Evolutionary conservation across 2,888 invertebrate genomes (phyloP), one percentile per base, ranked within the genome.

Genomic region (Dendrolimus houi): DNA sequence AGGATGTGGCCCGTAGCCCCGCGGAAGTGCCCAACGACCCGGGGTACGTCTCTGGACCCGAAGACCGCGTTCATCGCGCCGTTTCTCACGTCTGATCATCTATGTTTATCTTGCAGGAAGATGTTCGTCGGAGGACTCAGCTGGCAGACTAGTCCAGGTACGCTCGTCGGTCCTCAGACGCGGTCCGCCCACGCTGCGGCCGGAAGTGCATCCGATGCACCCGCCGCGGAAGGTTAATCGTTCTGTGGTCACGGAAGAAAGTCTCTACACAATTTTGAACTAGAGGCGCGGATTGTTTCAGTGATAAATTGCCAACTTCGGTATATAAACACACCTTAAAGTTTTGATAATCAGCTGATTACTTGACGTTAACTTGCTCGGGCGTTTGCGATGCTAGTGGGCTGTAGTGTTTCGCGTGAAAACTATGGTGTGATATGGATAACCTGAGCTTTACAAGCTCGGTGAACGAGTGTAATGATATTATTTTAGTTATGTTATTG

Each of bases 141-240:
- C 93, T 99, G 99, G 99, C 99, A 99, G 94, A 99, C 99, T 85
- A 98, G 98, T 94, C 98, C 98, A 95, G 98, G 98, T 99, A 94
- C 85, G 87, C 86, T 79, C 77, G 76, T 75, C 81, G 75, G 80
- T 79, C 79, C 79, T 79, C 79, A 75, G 74, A 71, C 73, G 74
- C 74, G 69, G 79, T 71, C 74, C 70, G 68, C 70, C 70, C 64
- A 73, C 73, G 74, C 70, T 67, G 67, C 70, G 69, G 70, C 63
- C 80, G 81, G 83, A 81, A 75, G 79, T 85, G 87, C 84, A 83
- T 79, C 75, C 77, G 77, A 80, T 80, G 79, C 80, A 74, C 75
- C 71, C 72, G 71, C 75, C 74, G 75, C 71, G 72, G 79, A 70
- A 69, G 71, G 73, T 68, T 71, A 74, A 76, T 73, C 74, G 71